phyloP scores from a whole-genome alignment of 2,888 invertebrate species.

The Thereva unica region DNA sequence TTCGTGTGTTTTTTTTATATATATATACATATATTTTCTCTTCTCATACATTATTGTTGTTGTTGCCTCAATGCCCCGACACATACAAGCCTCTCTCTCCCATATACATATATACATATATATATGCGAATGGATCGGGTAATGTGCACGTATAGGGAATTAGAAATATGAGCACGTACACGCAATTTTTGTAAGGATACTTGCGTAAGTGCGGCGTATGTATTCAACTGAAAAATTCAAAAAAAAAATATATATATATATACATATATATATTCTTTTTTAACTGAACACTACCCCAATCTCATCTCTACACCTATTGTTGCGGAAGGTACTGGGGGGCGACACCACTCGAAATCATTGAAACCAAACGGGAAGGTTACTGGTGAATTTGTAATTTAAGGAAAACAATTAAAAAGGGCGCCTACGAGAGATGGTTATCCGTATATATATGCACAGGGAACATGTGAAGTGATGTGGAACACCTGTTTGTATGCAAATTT shows the following conservation, averaged over 20 bases:
- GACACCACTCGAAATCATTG: neutral
- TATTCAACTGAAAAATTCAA: constrained; percentile 36
- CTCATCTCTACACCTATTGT: neutral
- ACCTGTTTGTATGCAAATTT: constrained; percentile 35
- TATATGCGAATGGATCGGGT: constrained; percentile 28
- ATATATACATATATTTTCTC: no score
- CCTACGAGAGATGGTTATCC: constrained; percentile 14
- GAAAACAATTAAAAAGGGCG: constrained; percentile 37
- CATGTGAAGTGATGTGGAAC: constrained; percentile 11
- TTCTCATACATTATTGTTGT: constrained; percentile 12
- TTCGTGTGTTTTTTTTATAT: neutral
- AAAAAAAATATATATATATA: constrained; percentile 13
- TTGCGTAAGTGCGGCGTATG: constrained; percentile 33
- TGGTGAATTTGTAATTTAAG: constrained; percentile 35
- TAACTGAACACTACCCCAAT: constrained; percentile 1
- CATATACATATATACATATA: constrained; percentile 6
- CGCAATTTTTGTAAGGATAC: constrained; percentile 38
- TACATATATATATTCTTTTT: constrained; percentile 9
- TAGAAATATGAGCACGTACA: constrained; percentile 38
- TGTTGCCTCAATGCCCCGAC: constrained; percentile 25
- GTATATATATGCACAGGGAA: neutral
- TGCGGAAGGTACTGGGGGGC: neutral
- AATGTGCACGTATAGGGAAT: constrained; percentile 27
- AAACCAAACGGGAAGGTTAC: constrained; percentile 16
- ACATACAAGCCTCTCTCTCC: neutral